Evolutionary conservation across 2,797 vertebrate species (phyloP), one percentile per base, ranked within the genome.

Genomic region (Sparidentex hasta): DNA sequence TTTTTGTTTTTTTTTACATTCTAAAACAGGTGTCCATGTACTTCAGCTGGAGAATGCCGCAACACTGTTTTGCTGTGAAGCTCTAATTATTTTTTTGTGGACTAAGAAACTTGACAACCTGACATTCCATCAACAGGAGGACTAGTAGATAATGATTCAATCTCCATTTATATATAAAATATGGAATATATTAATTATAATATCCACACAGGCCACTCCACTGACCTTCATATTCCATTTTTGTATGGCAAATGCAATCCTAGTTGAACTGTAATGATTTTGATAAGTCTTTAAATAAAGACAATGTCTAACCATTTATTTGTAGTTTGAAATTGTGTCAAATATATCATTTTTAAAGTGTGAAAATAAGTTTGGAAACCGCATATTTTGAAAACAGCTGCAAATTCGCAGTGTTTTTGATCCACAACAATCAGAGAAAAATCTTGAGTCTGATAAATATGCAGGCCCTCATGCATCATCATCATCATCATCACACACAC

Each of bases 391-490:
- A 13, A 67, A 67, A 61, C 4, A 51, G 20, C 9, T 62, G 23
- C 11, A 48, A 48, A 43, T 62, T 33, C 20, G 27, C 2, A 33
- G 20, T 47, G 9, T 41, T 21, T 73, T 54, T 67, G 21, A 55
- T 27, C 29, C 1, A 2, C 29, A 61, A 46, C 9, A 43, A 69
- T 65, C 18, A 33, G 11, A 74, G 21, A 29, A 11, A 38, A 44
- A 56, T 56, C 23, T 59, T 11, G 27, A 57, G 59, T 61, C 47
- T 78, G 48, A 44, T 76, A 64, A 71, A 67, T 72, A 58, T 27
- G 50, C 65, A 56, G n/a, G 11, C 17, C 18, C 12, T 18, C 64
- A 17, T 18, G 27, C 43, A 56, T 13, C 50, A 38, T 67, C 65
- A n/a, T 46, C 44, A n/a, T n/a, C n/a, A n/a, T n/a, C n/a, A n/a